These are phyloP conservation scores for Hiodon alosoides DNA, from an alignment of 2,113 vertebrate species.

Conservation along the genomic window DNA sequence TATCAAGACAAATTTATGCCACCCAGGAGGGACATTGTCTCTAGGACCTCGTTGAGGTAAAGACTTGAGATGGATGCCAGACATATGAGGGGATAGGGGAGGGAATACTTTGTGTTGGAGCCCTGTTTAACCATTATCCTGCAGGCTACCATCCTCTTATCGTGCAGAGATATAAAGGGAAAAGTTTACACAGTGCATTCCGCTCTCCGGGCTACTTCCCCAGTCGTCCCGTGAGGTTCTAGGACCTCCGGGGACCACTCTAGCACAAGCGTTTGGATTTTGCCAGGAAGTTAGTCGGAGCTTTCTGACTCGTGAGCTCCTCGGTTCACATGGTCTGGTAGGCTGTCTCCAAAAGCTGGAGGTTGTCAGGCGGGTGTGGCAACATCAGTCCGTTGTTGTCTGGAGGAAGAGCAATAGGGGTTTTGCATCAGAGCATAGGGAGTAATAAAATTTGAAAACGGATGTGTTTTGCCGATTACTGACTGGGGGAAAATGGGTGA, in stretches of 20 bases:
- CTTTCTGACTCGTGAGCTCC: too few species aligned
- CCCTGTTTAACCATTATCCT: neutral
- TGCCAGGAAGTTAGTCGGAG: too few species aligned
- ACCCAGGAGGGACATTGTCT: neutral
- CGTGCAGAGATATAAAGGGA: neutral
- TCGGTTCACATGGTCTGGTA: too few species aligned
- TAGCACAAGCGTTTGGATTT: neutral
- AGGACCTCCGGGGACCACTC: neutral
- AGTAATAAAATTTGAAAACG: too few species aligned
- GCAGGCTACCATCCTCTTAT: neutral
- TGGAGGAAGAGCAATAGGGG: too few species aligned
- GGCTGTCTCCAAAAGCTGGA: too few species aligned
- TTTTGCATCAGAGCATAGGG: too few species aligned
- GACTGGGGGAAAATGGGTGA: too few species aligned
- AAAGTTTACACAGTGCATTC: slow-evolving; percentile 20
- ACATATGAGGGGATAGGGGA: neutral
- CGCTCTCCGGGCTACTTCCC: neutral
- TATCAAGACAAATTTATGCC: slow-evolving; percentile 12
- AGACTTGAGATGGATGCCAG: slow-evolving; percentile 9
- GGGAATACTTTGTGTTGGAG: neutral
- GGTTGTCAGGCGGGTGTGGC: too few species aligned
- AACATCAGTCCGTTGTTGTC: too few species aligned
- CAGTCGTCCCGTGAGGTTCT: neutral
- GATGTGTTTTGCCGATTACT: too few species aligned
- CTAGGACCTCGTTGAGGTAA: neutral